phyloP scores from a whole-genome alignment of 2,888 invertebrate genomes.

The Chymomyza caudatula region DNA sequence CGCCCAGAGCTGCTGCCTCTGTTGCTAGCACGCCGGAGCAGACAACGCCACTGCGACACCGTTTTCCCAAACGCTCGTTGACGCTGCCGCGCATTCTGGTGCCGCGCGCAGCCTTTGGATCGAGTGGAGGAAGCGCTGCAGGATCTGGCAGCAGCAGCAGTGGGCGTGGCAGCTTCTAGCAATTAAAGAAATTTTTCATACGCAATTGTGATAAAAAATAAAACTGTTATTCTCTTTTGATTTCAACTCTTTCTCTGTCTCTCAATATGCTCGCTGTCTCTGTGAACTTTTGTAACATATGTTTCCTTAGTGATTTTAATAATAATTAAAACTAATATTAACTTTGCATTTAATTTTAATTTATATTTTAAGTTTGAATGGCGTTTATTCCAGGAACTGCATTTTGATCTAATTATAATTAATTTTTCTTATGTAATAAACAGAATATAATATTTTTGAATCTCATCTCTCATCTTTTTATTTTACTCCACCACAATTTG shows the following conservation, averaged over 20 bases:
- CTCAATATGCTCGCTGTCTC: constrained; percentile 12
- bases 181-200: constrained; percentile 76
- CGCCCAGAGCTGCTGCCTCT: constrained; percentile 6
- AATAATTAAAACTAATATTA: constrained; percentile 20
- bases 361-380: constrained; percentile 27
- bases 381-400: constrained; percentile 37
- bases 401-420: constrained; percentile 55
- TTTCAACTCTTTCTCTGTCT: constrained; percentile 19
- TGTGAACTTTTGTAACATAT: constrained; percentile 59
- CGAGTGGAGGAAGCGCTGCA: constrained; percentile 37
- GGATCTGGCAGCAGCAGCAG: constrained; percentile 35
- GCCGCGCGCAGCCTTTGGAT: constrained; percentile 33
- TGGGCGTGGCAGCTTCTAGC: constrained; percentile 73
- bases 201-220: constrained; percentile 77
- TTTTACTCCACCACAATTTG: too few relatives aligned
- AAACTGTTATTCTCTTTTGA: constrained; percentile 42
- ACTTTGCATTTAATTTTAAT: constrained; percentile 41
- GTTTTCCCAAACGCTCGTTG: constrained; percentile 69
- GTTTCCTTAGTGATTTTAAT: constrained; percentile 55
- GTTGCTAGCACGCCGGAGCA: constrained; percentile 36
- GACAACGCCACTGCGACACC: constrained; percentile 45
- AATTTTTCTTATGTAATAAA: constrained; percentile 13
- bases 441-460: neutral
- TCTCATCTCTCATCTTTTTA: neutral
- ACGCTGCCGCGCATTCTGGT: constrained; percentile 71